Evolutionary conservation across 2,797 vertebrate species (phyloP), one percentile per base, ranked within the genome.

Genomic region (Bradypus variegatus): DNA sequence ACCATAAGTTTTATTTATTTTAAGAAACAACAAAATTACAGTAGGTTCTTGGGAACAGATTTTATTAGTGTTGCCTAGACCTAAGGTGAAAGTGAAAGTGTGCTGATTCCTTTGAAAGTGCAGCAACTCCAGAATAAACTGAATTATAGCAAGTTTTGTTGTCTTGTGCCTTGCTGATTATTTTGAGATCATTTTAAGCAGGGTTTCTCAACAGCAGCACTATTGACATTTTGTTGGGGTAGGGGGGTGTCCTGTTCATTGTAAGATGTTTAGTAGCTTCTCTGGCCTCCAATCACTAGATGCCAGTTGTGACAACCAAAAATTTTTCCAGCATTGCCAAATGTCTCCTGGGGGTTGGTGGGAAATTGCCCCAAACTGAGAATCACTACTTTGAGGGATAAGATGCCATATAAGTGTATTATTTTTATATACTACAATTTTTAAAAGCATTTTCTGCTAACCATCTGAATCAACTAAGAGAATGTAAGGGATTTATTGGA

Each of bases 361-460:
- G 4, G 4, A 91, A 86, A 80, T 45, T 90, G 31, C 16, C 72
- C 79, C 85, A 7, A 38, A 16, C 18, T 85, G 36, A 93, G 41
- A 79, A 86, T 69, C 77, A 23, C 64, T 79, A 21, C 50, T 89
- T 87, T 81, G 82, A 89, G 88, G 48, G 53, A 5, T 86, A 87
- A 80, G 65, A 81, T 77, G 75, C 58, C 14, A 91, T 45, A 0
- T 76, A 90, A 77, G 60, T 87, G 31, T 82, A 78, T 89, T 79
- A 87, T 50, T 29, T 33, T 73, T 70, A 27, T 76, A 41, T 50
- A 91, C 65, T 78, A 18, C 60, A 80, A 41, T 79, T 88, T 85
- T n/a, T 29, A 69, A 92, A 94, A 81, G 23, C 50, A 91, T 89
- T 67, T 94, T 83, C 53, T 92, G 33, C 38, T 88, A 90, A 87